These are phyloP conservation scores for Alca torda DNA, from an alignment of 2,797 vertebrate species.

Conservation along the genomic window DNA sequence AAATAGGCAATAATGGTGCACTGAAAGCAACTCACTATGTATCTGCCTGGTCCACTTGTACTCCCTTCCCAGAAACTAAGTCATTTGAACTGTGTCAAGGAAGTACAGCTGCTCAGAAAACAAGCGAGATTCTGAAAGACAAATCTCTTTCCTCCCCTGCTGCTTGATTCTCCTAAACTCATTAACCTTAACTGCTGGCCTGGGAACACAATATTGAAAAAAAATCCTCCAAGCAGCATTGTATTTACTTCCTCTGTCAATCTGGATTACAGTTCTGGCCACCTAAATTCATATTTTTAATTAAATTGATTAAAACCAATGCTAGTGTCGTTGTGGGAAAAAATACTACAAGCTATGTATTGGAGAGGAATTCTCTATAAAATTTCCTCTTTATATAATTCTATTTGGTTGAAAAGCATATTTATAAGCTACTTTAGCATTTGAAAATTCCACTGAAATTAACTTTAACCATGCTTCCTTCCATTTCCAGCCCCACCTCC, in stretches of 20 bases:
- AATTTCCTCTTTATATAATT: background rate
- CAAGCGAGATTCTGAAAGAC: background rate
- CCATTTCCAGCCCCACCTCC: background rate
- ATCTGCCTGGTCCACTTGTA: background rate
- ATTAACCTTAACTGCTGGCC: background rate
- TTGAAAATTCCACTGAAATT: background rate
- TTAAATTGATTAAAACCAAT: background rate
- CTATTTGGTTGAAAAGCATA: background rate
- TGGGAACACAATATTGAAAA: background rate
- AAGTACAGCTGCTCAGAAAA: background rate
- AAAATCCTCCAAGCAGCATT: background rate
- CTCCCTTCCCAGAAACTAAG: background rate
- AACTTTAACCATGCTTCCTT: background rate
- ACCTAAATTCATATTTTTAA: background rate
- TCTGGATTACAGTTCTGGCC: background rate
- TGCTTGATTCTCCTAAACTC: background rate
- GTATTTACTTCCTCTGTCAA: background rate
- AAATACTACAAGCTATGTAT: accelerated
- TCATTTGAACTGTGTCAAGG: background rate
- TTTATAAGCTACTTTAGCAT: background rate
- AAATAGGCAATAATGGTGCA: background rate
- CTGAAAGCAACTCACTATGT: background rate
- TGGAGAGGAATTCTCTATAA: background rate
- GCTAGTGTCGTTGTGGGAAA: background rate
- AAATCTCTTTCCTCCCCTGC: background rate